Evolutionary conservation across 2,113 vertebrate species (phyloP).

Genomic region (Gymnobelideus leadbeateri): DNA sequence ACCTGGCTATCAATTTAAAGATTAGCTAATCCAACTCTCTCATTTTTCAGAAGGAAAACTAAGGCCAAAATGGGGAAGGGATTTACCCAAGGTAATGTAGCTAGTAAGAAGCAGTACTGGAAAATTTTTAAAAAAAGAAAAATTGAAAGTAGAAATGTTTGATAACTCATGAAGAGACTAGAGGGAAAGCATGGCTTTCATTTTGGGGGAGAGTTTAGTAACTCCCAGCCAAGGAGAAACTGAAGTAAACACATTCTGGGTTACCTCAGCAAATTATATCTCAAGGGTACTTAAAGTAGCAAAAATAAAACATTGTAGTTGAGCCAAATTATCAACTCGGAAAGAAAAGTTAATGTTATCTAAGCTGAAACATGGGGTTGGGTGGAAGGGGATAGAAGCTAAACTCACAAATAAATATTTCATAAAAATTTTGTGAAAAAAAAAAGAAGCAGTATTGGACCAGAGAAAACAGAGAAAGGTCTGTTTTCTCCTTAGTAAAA

Average conservation of each 20-base stretch:
- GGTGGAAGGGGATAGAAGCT: conserved; percentile 69
- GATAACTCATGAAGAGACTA: conserved; percentile 52
- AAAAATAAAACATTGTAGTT: conserved; percentile 76
- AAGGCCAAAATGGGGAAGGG: too few relatives aligned
- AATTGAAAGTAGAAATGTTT: conserved; percentile 79
- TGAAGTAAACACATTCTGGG: neutral
- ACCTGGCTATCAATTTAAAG: too few relatives aligned
- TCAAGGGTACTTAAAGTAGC: conserved; percentile 68
- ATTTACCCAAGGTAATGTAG: too few relatives aligned
- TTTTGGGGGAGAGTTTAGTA: conserved; percentile 72
- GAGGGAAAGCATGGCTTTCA: conserved; percentile 69
- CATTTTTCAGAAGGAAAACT: too few relatives aligned
- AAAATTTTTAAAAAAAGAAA: too few relatives aligned
- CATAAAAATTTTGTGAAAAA: conserved; percentile 68
- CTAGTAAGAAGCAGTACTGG: too few relatives aligned
- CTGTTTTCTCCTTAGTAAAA: neutral
- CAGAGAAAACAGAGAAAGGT: neutral
- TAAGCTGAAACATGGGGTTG: conserved; percentile 73
- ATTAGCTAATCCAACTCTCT: too few relatives aligned
- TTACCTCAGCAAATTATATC: conserved; percentile 51
- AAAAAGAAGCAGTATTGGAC: too few relatives aligned
- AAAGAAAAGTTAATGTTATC: conserved; percentile 74
- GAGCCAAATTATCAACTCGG: conserved; percentile 78
- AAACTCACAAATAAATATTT: conserved; percentile 76
- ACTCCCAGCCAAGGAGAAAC: conserved; percentile 40